phyloP scores from a whole-genome alignment of 2,797 vertebrate species.

The Argyrosomus regius region DNA sequence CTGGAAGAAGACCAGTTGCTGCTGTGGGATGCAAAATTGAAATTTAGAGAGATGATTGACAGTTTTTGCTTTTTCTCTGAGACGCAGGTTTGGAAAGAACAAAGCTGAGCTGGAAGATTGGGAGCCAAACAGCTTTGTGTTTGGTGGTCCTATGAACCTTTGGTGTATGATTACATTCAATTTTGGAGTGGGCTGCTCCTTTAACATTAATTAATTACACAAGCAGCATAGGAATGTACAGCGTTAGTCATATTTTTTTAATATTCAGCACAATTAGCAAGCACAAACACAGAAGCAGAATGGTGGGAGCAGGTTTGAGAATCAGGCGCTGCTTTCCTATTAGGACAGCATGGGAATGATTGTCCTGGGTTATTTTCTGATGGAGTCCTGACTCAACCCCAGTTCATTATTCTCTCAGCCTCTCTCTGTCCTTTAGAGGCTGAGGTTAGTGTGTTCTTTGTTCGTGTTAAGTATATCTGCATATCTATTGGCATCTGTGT shows the following conservation, averaged over 20 bases:
- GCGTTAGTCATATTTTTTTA: slow-evolving; percentile 12
- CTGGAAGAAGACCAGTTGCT: slow-evolving; percentile 1
- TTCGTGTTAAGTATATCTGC: slow-evolving; percentile 53
- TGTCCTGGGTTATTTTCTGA: slow-evolving; percentile 37
- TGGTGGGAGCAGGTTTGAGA: slow-evolving; percentile 22
- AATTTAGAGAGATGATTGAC: background rate
- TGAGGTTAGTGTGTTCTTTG: slow-evolving; percentile 28
- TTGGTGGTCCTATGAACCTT: slow-evolving; percentile 1
- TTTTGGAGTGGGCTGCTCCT: slow-evolving; percentile 3
- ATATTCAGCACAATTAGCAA: slow-evolving; percentile 31
- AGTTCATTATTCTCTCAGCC: slow-evolving; percentile 47
- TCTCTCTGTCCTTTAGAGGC: slow-evolving; percentile 18
- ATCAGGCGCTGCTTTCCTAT: slow-evolving; percentile 15
- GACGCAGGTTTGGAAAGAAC: background rate
- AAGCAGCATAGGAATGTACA: slow-evolving; percentile 23
- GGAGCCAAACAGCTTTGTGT: slow-evolving; percentile 1
- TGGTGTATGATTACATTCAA: background rate
- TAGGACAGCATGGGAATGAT: slow-evolving; percentile 60
- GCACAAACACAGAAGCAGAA: slow-evolving; percentile 16
- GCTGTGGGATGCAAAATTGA: slow-evolving; percentile 6
- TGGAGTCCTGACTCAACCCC: slow-evolving; percentile 22
- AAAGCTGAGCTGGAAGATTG: background rate
- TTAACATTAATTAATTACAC: background rate
- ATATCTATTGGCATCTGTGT: slow-evolving; percentile 44
- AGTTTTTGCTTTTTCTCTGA: background rate